Base-by-base conservation (phyloP, 2,797 vertebrate species). In the Leptatherina wallacei region DNA sequence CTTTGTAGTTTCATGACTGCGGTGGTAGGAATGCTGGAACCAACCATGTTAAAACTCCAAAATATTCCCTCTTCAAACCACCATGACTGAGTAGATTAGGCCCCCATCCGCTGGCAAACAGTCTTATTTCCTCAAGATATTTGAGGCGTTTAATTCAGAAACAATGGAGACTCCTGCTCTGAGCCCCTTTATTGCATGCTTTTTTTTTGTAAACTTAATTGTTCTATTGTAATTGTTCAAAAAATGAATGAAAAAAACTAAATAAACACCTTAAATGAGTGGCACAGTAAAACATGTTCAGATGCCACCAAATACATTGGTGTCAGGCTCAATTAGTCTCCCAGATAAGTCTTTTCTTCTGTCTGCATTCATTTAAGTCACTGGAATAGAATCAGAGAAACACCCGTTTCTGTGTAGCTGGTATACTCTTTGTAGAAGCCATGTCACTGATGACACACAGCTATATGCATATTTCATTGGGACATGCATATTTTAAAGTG, bases 51-150 rank as follows among this genome's bases (percentile, higher is more conserved):
- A 93, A 93, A 92, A 92, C 85, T 93, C 89, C 69, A 89, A 93
- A 94, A 94, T 89, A 90, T 93, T 92, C 85, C 89, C 89, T 85
- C 77, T 83, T 92, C 88, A 93, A 94, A 93, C 93, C 93, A 89
- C 93, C 93, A 82, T 95, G 94, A 95, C 93, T 93, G 92, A 94
- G 91, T 89, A 92, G 92, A 95, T 94, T 95, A 94, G 84, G 73
- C 78, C 81, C 79, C 85, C 88, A 93, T 92, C 91, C 81, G 74
- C 88, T 85, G 87, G 80, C 91, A 93, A 93, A 94, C 91, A 92
- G 86, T 93, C 80, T 88, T 90, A 92, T 94, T 93, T 95, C 92
- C 90, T 85, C 59, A 88, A 93, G 91, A 94, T 91, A 92, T 93
- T 93, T 84, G 79, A 85, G 85, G 89, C 78, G 68, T 93, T 94